Percentiles rank a stretch among this genome's conserved stretches.
Evolutionary conservation across 2,888 invertebrate genomes (phyloP).

Genomic region (Orthosia gracilis): DNA sequence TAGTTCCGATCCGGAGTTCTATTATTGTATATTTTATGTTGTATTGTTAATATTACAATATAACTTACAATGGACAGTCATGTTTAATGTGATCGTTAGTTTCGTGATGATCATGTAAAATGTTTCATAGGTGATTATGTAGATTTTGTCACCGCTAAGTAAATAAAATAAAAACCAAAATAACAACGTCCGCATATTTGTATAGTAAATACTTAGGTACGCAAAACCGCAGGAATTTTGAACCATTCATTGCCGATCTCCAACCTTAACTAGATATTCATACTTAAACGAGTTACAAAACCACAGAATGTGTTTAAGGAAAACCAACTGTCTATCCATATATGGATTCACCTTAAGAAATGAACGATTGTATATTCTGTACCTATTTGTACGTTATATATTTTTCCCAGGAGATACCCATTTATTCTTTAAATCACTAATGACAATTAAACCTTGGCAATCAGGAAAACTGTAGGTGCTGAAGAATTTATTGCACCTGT

Average conservation of each 20-base stretch:
- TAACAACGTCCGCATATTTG: too few relatives aligned
- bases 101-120: slow-evolving; percentile 20
- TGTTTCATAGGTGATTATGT: background rate
- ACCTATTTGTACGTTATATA: background rate
- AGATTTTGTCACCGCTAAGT: too few relatives aligned
- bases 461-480: slow-evolving; percentile 9
- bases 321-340: background rate
- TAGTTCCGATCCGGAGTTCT: slow-evolving; percentile 57
- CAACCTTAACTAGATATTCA: background rate
- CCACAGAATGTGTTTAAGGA: background rate
- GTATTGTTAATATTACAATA: slow-evolving; percentile 39
- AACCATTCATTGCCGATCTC: too few relatives aligned
- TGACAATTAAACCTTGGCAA: slow-evolving; percentile 15
- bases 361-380: background rate
- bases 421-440: background rate
- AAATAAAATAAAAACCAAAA: too few relatives aligned
- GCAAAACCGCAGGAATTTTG: background rate
- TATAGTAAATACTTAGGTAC: background rate
- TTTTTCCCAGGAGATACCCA: background rate
- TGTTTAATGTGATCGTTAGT: slow-evolving; percentile 17
- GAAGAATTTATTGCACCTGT: slow-evolving; percentile 4
- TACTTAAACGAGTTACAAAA: background rate
- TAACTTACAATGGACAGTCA: slow-evolving; percentile 24
- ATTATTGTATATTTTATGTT: slow-evolving; percentile 35
- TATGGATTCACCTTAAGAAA: background rate